These are phyloP conservation scores for Saccopteryx leptura DNA, from an alignment of 2,113 vertebrate genomes.

Conservation along the genomic window DNA sequence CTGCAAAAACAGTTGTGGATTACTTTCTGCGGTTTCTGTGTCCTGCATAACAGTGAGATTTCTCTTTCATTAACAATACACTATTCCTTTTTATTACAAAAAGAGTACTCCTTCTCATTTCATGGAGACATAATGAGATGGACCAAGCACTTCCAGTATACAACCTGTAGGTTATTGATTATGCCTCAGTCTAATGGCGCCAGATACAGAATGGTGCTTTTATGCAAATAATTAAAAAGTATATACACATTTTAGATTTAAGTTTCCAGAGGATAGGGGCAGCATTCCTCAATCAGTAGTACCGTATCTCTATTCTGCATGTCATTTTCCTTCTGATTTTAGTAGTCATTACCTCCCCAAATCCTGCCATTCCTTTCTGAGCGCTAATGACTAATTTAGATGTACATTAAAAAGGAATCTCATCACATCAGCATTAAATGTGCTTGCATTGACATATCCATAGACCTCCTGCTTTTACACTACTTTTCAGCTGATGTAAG, in stretches of 20 bases:
- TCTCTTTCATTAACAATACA: not conserved
- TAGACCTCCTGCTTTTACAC: not conserved
- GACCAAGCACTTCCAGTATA: not conserved
- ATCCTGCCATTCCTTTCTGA: not conserved
- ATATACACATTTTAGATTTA: slow-evolving; percentile 24
- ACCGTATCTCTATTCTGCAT: not conserved
- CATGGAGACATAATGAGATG: not conserved
- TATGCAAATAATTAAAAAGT: not conserved
- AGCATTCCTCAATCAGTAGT: not conserved
- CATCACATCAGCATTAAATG: not conserved
- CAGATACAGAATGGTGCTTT: not conserved
- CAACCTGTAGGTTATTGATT: not conserved
- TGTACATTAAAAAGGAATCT: not conserved
- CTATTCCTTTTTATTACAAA: not conserved
- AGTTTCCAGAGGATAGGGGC: not conserved
- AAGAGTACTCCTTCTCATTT: not conserved
- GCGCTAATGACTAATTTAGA: not conserved
- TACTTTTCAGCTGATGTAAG: not conserved
- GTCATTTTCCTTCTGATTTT: slow-evolving; percentile 56
- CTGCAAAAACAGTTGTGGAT: not conserved
- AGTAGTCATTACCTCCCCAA: not conserved
- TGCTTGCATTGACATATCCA: not conserved
- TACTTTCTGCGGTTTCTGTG: not conserved
- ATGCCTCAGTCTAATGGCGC: not conserved
- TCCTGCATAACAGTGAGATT: not conserved